Conservation (phyloP, 2,888 invertebrate genomes). For the Minunthozetes semirufus region DNA sequence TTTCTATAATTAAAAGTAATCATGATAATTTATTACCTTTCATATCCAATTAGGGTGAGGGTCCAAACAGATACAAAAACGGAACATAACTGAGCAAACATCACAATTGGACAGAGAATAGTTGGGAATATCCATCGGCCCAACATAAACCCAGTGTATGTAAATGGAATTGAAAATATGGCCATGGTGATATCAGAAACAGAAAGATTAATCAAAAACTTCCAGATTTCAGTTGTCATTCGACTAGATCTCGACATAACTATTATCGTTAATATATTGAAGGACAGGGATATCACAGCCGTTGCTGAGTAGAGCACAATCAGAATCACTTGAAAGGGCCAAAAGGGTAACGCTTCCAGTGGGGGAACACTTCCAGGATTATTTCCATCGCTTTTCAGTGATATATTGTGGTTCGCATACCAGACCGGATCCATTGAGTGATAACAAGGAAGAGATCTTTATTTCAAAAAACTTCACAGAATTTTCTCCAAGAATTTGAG, state of each 20-base stretch:
- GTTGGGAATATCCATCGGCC: constrained; percentile 51
- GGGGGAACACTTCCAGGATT: not conserved
- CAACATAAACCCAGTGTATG: constrained; percentile 50
- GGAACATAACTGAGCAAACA: constrained; percentile 50
- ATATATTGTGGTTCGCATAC: not conserved
- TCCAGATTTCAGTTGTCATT: constrained; percentile 44
- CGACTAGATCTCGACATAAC: constrained; percentile 49
- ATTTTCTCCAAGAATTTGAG: too few species aligned
- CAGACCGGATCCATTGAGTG: constrained; percentile 1
- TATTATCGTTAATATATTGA: constrained; percentile 50
- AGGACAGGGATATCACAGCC: constrained; percentile 49
- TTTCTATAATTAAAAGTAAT: too few species aligned
- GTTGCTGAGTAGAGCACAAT: constrained; percentile 50
- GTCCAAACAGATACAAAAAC: constrained; percentile 51
- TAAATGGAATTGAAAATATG: constrained; percentile 80
- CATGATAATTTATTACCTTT: constrained; percentile 45
- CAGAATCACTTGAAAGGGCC: constrained; percentile 44
- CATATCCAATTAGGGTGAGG: constrained; percentile 51
- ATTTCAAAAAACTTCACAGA: not conserved
- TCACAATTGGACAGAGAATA: constrained; percentile 51
- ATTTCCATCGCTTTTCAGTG: not conserved
- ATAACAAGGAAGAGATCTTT: not conserved
- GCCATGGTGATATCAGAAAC: constrained; percentile 83
- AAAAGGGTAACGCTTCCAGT: not conserved
- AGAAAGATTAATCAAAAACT: constrained; percentile 71